Base-by-base conservation (phyloP, 2,113 vertebrate species). In the Peromyscus californicus region DNA sequence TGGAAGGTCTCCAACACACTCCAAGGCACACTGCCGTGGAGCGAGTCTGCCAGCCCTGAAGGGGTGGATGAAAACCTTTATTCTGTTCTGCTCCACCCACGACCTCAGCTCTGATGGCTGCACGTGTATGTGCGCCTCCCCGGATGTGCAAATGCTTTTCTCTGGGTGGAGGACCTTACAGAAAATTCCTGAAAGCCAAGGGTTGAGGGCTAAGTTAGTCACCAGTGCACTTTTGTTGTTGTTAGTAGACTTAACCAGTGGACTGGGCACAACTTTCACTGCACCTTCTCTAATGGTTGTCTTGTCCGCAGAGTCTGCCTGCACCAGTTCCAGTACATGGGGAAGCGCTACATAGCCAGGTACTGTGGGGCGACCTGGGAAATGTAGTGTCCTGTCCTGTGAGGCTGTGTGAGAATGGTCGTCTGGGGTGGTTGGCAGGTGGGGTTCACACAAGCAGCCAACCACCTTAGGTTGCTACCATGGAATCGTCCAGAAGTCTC, bases 261-360 rank as follows among this genome's bases (percentile, higher is more conserved):
- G 65, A 13, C 39, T 78, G 63, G 63, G 51, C 67, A 63, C 45
- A 21, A 11, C 88, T 78, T 76, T 57, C 33, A 85, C 90, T 36
- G 90, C 89, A 1, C 21, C 4, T 95, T 91, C 11, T 33, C 96
- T 93, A 95, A 95, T 94, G 69, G 87, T 63, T 84, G 13, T 39
- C 86, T 5, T 98, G 90, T 97, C 96, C 97, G 8, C 99, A 99
- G 99, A 98, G 99, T 99, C 7, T 99, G 99, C 97, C 98, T 99
- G 70, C 99, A 99, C 98, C 99, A 99, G 99, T 99, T 99, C 99
- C 99, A 99, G 98, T 99, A 99, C 98, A 99, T 99, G 99, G 99
- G 99, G 39, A 99, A 99, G 91, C 98, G 99, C 98, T 99, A 99
- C 97, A 99, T 99, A 89, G 99, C 99, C 98, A 99, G 99, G 99